Base-by-base conservation (phyloP, 2,888 invertebrate species). In the Pasiphila rectangulata region DNA sequence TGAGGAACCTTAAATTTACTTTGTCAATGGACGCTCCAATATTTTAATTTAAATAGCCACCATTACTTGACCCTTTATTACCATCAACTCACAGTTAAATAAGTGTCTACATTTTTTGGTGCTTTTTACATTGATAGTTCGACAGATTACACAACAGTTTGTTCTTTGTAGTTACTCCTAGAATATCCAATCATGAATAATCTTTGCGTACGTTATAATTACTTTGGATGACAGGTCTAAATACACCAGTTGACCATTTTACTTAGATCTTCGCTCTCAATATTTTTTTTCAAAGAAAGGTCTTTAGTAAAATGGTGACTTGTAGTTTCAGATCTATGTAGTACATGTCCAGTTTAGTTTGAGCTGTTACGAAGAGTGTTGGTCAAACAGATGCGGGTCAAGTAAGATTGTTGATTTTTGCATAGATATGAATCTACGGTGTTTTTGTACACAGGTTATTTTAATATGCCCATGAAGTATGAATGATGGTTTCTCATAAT, bases 401-500 rank as follows among this genome's bases (percentile, higher is more conserved):
- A 32, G 36, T 35, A 41, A 55, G 34, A 21, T 3, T 56, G 48
- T 58, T 1, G 0, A 0, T n/a, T 52, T 64, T 64, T 44, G 40
- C 56, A 64, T 64, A 59, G 64, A 63, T 67, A 46, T 50, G 45
- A 51, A 60, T 51, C 58, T 40, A 56, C 64, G 66, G 69, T 72
- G 76, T 64, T 54, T n/a, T n/a, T 63, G 51, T 55, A 69, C 63
- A 67, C 47, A 27, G 10, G 23, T 58, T 64, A 58, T 52, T 39
- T 56, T 59, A 56, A 68, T 64, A 54, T 58, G 58, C 51, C n/a
- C n/a, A 61, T 59, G 9, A 50, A 59, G 48, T 45, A 46, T 49
- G 49, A 52, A 57, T 60, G 56, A 56, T 55, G 47, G 56, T 43
- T 32, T 52, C 55, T 41, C 12, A 15, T 25, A 19, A 54, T 59